A percentile compares a stretch with the other conserved stretches of the same genome.
phyloP scores from a whole-genome alignment of 2,113 vertebrate species.

The Lonchura striata region DNA sequence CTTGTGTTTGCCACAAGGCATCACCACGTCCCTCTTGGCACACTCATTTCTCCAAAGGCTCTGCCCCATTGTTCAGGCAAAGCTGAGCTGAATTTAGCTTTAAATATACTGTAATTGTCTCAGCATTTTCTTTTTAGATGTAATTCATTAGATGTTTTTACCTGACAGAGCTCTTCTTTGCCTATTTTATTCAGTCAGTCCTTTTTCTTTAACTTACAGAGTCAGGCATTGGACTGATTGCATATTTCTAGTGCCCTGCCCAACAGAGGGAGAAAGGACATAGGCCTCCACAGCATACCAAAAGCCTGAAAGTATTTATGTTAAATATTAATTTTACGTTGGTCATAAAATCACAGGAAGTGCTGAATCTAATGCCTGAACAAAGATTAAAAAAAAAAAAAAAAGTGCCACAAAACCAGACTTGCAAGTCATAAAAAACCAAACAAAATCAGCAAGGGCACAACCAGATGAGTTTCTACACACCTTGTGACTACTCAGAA shows the following conservation, averaged over 20 bases:
- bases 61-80: not conserved
- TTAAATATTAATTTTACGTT: conserved; percentile 10
- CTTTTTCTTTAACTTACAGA: not conserved
- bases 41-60: not conserved
- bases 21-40: rapidly evolving
- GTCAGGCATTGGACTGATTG: not conserved
- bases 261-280: not conserved
- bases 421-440: not conserved
- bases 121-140: not conserved
- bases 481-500: not conserved
- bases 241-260: not conserved
- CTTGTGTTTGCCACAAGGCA: not conserved
- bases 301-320: not conserved
- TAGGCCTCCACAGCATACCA: not conserved
- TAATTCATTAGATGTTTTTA: not conserved
- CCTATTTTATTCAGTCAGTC: not conserved
- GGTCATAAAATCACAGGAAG: not conserved
- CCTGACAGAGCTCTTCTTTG: not conserved
- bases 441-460: not conserved
- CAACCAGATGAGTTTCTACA: not conserved
- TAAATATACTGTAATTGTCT: not conserved
- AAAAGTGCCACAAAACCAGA: not conserved
- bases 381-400: not conserved
- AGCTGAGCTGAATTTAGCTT: not conserved
- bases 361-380: not conserved